Evolutionary conservation across 2,888 invertebrate species (phyloP), one percentile per base, ranked within the genome.

Genomic region (Pristionchus maxplancki): DNA sequence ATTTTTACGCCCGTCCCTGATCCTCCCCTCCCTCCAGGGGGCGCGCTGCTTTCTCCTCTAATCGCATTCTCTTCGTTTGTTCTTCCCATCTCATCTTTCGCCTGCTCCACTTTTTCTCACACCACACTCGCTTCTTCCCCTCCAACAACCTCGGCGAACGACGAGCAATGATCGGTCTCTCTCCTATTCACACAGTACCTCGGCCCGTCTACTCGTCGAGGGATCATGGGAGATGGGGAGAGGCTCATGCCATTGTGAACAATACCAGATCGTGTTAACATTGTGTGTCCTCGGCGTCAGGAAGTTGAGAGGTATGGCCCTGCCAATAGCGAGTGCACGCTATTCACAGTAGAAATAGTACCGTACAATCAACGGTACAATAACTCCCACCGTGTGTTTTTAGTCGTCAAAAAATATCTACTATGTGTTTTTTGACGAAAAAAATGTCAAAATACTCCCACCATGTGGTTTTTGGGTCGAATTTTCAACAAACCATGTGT

Each of bases 71-170:
- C 81, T 74, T 44, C n/a, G 48, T 82, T 82, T 50, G 50, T 82
- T 82, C 81, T 82, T 82, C 81, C 81, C 81, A 82, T 82, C 81
- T 50, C 81, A 82, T 82, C 74, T 74, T 74, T 74, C 74, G 31
- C 34, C 71, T 44, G 74, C 40, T 44, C 40, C 74, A 40, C 40
- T 74, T 74, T 74, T 44, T 74, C 74, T 74, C 74, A 40, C 74
- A 74, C 74, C 74, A 17, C 64, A 74, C 40, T 40, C 40, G 40
- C 44, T 40, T 37, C 74, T 74, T 40, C 67, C 34, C n/a, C 67
- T 67, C 24, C 64, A 9, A 9, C 50, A 15, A 20, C 50, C 11
- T 1, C 20, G 20, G 50, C 5, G 50, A 50, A 50, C 50, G 50
- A 50, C 50, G 50, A 50, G 50, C 50, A 50, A 50, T 50, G 50